Base-by-base conservation (phyloP, 1,140 invertebrate genomes). In the Delia radicum region DNA sequence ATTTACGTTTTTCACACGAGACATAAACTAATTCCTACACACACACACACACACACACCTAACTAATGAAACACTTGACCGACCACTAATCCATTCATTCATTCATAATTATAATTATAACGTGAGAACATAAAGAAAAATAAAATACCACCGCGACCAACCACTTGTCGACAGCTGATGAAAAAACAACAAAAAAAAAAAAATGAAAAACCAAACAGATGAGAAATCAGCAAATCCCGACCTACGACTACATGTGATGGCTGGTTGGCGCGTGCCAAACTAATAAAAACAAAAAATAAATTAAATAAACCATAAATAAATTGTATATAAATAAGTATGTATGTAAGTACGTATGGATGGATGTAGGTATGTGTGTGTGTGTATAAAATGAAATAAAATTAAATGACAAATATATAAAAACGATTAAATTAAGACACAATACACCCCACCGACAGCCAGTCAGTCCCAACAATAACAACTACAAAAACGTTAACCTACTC, bases 1-100 rank as follows among this genome's bases (percentile, higher is more conserved):
- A 21, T 27, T 75, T 31, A 73, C 74, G 74, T 29, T 76, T 69
- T 74, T 79, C 15, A 42, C 37, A 42, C 37, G 37, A 42, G 37
- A 42, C 37, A 42, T 42, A n/a, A n/a, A n/a, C n/a, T 42, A 15
- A 42, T 42, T 42, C n/a, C 48, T 18, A 55, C n/a, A 55, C 48
- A 21, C 48, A n/a, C n/a, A n/a, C n/a, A n/a, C n/a, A n/a, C n/a
- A n/a, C n/a, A n/a, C n/a, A n/a, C n/a, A n/a, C n/a, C n/a, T n/a
- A n/a, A n/a, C 48, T 55, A 55, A 55, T 55, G 18, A 55, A 55
- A 55, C 18, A 55, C 48, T 55, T 55, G 48, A 55, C 48, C 48
- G 48, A n/a, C n/a, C n/a, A n/a, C n/a, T n/a, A n/a, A n/a, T n/a
- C n/a, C 48, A 55, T 21, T 55, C 48, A 55, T 55, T 55, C 48